Base-by-base conservation (phyloP, 2,797 vertebrate species). In the Pogoniulus pusillus region DNA sequence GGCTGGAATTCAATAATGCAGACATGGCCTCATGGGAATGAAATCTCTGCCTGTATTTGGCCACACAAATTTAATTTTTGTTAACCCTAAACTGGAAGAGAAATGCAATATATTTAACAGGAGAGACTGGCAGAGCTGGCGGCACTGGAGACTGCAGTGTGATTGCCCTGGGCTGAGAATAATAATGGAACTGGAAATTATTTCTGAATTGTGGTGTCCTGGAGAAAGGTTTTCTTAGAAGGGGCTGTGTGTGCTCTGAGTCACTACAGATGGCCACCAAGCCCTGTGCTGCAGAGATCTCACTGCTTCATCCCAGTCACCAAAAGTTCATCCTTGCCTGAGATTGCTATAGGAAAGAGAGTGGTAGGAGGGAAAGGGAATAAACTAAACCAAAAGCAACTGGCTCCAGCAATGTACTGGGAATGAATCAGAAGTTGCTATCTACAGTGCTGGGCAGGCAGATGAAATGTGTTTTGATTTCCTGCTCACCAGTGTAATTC, bases 31-130 rank as follows among this genome's bases (percentile, higher is more conserved):
- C 95, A 59, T 6, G 35, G 89, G 87, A 92, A 85, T 94, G 89
- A 91, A 96, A 96, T 83, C 75, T 91, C 83, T 69, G 72, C 63
- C 80, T 95, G 73, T 91, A 53, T 93, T 94, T 93, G 85, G 82
- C 84, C 82, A n/a, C 5, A 34, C 12, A 75, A 55, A 91, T 93
- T 83, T 93, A 85, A 83, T 60, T 94, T 91, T 84, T 90, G 55
- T 94, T 95, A 92, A 91, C 83, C 82, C 55, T 39, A 76, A 94
- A 54, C 75, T 74, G 85, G 79, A 85, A 96, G 49, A 51, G 85
- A 64, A 87, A 9, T 26, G 58, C 49, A 7, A 49, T 49, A 6
- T 74, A 71, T 94, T 95, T 92, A 93, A 64, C 81, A 76, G 74
- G 64, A 92, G 32, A 34, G n/a, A 75, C 47, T 49, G 7, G 23